phyloP scores from a whole-genome alignment of 2,113 vertebrate species.

The Antechinus stuartii region DNA sequence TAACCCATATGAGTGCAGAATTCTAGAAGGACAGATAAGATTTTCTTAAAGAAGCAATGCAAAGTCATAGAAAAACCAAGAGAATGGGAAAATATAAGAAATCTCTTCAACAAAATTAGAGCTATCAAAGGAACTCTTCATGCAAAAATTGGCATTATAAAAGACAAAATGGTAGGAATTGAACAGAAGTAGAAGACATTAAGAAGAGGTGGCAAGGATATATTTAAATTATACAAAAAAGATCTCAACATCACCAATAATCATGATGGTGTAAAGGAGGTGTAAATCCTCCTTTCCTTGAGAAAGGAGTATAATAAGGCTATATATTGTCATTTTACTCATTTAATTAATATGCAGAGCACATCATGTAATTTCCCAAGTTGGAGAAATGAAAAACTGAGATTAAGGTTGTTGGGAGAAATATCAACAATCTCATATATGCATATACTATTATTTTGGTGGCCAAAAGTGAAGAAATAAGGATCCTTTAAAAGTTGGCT shows the following conservation, averaged over 20 bases:
- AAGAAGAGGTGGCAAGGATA: neutral
- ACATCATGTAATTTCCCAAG: neutral
- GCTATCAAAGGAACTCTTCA: no score
- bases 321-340: neutral
- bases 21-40: no score
- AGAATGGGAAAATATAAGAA: no score
- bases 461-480: neutral
- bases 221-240: neutral
- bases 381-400: neutral
- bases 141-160: no score
- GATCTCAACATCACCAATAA: neutral
- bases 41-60: no score
- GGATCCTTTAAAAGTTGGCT: neutral
- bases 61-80: no score
- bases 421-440: neutral
- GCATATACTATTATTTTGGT: neutral
- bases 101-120: no score
- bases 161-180: neutral
- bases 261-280: no score
- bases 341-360: neutral
- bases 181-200: neutral
- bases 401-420: neutral
- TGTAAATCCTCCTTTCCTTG: neutral
- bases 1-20: no score
- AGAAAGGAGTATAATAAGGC: neutral